Evolutionary conservation across 1,140 invertebrate species (phyloP), one percentile per base, ranked within the genome.

Genomic region (Pseudomyrmex sp.): DNA sequence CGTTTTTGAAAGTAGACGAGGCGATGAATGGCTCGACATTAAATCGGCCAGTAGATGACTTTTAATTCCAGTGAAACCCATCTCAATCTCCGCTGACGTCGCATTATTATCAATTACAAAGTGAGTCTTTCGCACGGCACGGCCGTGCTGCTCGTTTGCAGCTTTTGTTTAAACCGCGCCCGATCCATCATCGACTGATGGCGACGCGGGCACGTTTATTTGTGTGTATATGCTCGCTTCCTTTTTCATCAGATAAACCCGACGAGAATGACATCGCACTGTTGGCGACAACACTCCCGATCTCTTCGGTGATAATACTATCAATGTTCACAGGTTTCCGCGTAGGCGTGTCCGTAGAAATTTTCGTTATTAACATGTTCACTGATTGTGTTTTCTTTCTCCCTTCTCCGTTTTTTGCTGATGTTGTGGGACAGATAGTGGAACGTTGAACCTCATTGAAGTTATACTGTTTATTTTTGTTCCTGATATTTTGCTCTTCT

Each of bases 121-220:
- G 13, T n/a, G 75, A 13, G 35, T 58, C 10, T 0, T 59, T 59
- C 3, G 10, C 26, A 59, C 20, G 35, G 35, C 35, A 35, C 35
- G 35, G 26, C 44, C 20, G 44, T 8, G 18, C 44, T 46, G 48
- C 18, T 68, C 15, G 50, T 58, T 48, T 46, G 69, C 54, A 70
- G 54, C 59, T 77, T 77, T 77, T 8, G 56, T 70, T 79, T 48
- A 23, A 35, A 56, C 20, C 20, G 20, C 54, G n/a, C 13, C 15
- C 35, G 52, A 79, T 72, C 65, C 76, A 80, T 80, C 76, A 79
- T 79, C 65, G 18, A 58, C 52, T 48, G 26, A 70, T 79, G 65
- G 65, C 54, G 15, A 69, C 54, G 20, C 20, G 54, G 18, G 15
- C 35, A 56, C 13, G 62, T 80, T 79, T 35, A 35, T 35, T 35